A percentile compares a stretch with the other conserved stretches of the same genome.
Evolutionary conservation across 1,140 invertebrate species (phyloP).

Genomic region (Hylyphantes graminicola): DNA sequence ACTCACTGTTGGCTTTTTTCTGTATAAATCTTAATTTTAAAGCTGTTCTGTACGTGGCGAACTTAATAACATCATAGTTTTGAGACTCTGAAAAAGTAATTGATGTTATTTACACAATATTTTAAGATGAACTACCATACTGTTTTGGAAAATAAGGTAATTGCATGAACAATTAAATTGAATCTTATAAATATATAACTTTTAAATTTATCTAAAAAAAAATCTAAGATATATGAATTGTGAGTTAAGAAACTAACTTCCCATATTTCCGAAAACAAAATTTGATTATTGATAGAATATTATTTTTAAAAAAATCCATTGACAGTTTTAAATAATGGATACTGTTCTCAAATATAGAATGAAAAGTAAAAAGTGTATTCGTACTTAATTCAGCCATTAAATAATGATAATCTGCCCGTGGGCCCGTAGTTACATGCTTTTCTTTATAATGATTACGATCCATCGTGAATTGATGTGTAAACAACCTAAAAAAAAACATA

Average conservation of each 20-base stretch:
- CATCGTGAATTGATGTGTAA: conserved; percentile 27
- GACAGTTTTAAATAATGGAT: no score
- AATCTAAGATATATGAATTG: not conserved
- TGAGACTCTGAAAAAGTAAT: conserved; percentile 76
- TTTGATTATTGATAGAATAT: not conserved
- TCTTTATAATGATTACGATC: conserved; percentile 46
- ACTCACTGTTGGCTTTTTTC: conserved; percentile 87
- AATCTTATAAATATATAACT: not conserved
- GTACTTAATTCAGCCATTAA: conserved; percentile 58
- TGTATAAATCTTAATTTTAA: conserved; percentile 98
- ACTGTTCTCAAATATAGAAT: not conserved
- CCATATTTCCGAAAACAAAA: not conserved
- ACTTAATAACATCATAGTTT: conserved; percentile 95
- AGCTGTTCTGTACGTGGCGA: conserved; percentile 96
- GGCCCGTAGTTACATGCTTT: conserved; percentile 9
- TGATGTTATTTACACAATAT: not conserved
- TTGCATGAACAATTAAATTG: no score
- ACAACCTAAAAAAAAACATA: not conserved
- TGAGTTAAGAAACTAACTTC: not conserved
- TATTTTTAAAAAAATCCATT: not conserved
- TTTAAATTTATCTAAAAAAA: not conserved
- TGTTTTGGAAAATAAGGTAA: no score
- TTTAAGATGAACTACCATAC: not conserved
- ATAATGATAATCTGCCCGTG: conserved; percentile 54
- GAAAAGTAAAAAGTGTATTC: not conserved